Evolutionary conservation across 2,888 invertebrate species (phyloP), one percentile per base, ranked within the genome.

Genomic region (Apodemia hepburni): DNA sequence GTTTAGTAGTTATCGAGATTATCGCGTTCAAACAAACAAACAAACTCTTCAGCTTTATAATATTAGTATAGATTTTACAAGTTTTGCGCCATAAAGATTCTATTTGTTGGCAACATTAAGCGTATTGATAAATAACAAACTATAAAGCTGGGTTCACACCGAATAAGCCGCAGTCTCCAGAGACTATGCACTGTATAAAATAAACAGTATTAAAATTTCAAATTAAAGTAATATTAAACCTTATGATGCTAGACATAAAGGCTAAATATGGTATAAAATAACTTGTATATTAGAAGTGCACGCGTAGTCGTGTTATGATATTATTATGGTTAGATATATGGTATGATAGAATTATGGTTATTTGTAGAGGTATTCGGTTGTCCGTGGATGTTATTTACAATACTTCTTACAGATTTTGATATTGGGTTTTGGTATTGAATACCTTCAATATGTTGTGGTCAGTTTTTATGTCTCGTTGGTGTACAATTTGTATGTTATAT

Each of bases 41-140:
- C n/a, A n/a, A n/a, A n/a, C n/a, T n/a, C n/a, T n/a, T n/a, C n/a
- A n/a, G n/a, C n/a, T n/a, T n/a, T n/a, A n/a, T n/a, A n/a, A n/a
- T n/a, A n/a, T n/a, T n/a, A n/a, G n/a, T n/a, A n/a, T n/a, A n/a
- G n/a, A n/a, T 38, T 38, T 38, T 33, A 33, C 33, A 8, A 33
- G 33, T 8, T 33, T 33, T 33, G 6, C 38, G 38, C 38, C 12
- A 45, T n/a, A n/a, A n/a, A 45, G 3, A 45, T 45, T n/a, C 42
- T 15, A 45, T 45, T 45, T 45, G 42, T 45, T 45, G 42, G 42
- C 42, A 45, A 45, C n/a, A 45, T 45, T 45, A 45, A 45, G 42
- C 42, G 42, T 45, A 45, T 45, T 45, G 42, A 45, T 45, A 45
- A 45, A 45, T 45, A 45, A 45, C 42, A 45, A 45, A 45, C 42